Evolutionary conservation across 2,797 vertebrate genomes (phyloP).

Genomic region (Rhinogobio ventralis): DNA sequence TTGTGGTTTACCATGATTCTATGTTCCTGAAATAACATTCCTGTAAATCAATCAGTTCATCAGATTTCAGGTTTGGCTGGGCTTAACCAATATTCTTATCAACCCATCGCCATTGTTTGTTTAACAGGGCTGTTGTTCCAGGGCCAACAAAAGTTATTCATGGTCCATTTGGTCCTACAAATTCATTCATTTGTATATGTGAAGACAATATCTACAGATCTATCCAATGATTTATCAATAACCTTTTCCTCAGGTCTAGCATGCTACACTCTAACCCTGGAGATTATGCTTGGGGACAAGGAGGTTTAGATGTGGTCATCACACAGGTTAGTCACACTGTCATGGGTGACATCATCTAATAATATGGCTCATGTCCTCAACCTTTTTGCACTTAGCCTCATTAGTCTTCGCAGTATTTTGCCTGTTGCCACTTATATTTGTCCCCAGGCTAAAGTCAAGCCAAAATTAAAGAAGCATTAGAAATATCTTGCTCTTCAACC

Average conservation of each 20-base stretch:
- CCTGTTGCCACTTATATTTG: background rate
- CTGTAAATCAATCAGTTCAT: background rate
- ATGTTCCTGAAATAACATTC: background rate
- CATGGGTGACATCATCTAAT: conserved; percentile 3
- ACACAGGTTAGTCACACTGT: conserved; percentile 85
- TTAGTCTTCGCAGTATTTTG: conserved; percentile 9
- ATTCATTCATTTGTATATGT: background rate
- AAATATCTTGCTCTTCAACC: background rate
- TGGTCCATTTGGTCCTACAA: background rate
- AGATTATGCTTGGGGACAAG: conserved; percentile 95
- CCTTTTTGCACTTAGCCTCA: background rate
- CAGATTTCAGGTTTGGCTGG: background rate
- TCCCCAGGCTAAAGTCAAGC: background rate
- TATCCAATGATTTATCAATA: background rate
- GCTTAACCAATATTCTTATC: background rate
- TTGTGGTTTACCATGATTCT: background rate
- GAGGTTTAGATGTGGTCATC: conserved; percentile 89
- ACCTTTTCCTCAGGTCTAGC: conserved; percentile 75
- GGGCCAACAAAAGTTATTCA: background rate
- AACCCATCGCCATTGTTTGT: background rate
- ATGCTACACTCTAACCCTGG: conserved; percentile 90
- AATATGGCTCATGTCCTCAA: conserved; percentile 34
- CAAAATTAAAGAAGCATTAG: background rate
- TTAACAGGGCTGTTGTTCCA: background rate
- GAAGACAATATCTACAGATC: background rate